A percentile compares a stretch with the other conserved stretches of the same genome.
phyloP scores from a whole-genome alignment of 2,797 vertebrate species.

The Gymnothorax reevesii region DNA sequence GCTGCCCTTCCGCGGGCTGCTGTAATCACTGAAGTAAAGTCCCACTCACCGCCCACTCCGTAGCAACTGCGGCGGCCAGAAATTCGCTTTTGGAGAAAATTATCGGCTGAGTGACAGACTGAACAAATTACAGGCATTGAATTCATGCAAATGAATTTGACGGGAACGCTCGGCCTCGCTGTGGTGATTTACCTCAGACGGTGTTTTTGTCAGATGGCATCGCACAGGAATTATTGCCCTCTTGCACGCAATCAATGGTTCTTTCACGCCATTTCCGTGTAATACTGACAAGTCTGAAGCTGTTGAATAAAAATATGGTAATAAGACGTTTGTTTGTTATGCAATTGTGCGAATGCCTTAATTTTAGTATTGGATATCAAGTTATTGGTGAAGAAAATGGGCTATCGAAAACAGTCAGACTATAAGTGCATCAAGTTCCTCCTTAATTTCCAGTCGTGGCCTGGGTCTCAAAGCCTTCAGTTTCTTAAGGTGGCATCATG shows the following conservation, averaged over 20 bases:
- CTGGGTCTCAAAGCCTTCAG: background rate
- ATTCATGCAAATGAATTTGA: conserved; percentile 5
- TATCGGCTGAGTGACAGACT: conserved; percentile 16
- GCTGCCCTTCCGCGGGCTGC: conserved; percentile 38
- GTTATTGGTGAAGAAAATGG: background rate
- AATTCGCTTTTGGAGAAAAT: conserved; percentile 18
- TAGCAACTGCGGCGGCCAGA: background rate
- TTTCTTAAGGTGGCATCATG: background rate
- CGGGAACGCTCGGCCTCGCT: background rate
- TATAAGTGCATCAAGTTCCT: background rate
- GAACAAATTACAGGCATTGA: conserved; percentile 2
- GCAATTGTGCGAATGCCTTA: background rate
- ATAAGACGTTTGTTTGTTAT: background rate
- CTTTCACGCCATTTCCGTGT: background rate
- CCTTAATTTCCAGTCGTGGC: background rate
- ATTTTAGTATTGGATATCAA: background rate
- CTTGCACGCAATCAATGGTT: background rate
- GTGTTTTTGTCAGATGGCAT: background rate
- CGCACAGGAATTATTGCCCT: background rate
- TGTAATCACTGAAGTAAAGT: conserved; percentile 20
- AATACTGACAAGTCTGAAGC: background rate
- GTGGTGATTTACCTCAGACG: background rate
- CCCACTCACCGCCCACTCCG: conserved; percentile 16
- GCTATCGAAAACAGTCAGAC: background rate
- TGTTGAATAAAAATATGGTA: background rate